Evolutionary conservation across 2,113 vertebrate species (phyloP).

Genomic region (Eulemur rufifrons): DNA sequence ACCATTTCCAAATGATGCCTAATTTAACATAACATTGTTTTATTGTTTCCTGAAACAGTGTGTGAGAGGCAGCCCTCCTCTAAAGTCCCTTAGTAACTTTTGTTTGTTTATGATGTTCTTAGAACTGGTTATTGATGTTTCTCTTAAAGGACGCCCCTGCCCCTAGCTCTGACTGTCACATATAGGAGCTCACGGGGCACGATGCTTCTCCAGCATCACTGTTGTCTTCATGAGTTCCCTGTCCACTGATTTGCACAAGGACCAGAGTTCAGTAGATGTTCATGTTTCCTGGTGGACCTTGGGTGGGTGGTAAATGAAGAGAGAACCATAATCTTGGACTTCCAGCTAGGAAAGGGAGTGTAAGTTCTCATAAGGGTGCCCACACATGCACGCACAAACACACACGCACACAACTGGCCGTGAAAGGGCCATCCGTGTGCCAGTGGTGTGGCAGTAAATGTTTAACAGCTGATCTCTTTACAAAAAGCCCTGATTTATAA

Average conservation of each 20-base stretch:
- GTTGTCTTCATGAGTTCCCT: not conserved
- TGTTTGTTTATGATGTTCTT: not conserved
- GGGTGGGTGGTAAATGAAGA: not conserved
- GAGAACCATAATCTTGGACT: not conserved
- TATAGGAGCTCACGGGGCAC: not conserved
- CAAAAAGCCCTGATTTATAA: not conserved
- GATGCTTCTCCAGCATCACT: accelerated
- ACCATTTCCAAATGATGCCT: not conserved
- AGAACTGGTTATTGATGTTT: not conserved
- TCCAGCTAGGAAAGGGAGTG: not conserved
- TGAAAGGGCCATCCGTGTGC: not conserved
- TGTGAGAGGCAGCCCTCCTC: not conserved
- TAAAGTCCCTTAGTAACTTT: not conserved
- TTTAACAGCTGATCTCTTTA: not conserved
- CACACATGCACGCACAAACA: no score
- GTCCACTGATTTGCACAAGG: not conserved
- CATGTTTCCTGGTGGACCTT: not conserved
- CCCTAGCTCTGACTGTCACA: not conserved
- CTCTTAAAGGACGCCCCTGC: not conserved
- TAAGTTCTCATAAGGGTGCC: not conserved
- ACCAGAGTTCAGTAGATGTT: not conserved
- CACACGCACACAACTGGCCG: not conserved
- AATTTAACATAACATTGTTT: not conserved
- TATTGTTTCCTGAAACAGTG: not conserved
- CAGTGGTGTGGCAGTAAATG: not conserved